These are phyloP conservation scores for Thera obeliscata DNA, from an alignment of 2,888 invertebrate genomes.

Conservation along the genomic window DNA sequence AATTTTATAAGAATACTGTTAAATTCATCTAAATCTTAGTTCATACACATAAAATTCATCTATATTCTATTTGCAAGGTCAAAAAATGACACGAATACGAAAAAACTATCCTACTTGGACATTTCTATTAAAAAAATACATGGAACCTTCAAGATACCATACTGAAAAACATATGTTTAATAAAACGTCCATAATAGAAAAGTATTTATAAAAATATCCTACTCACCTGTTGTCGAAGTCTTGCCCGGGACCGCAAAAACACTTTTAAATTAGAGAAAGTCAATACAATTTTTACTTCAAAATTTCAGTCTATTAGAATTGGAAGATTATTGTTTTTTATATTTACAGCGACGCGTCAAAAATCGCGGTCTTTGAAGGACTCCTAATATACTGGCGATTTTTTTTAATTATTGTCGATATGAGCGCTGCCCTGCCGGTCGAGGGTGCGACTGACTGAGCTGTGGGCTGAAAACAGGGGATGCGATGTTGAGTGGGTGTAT, in stretches of 20 bases:
- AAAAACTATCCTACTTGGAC: not conserved
- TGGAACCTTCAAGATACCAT: not conserved
- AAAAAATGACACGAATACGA: not conserved
- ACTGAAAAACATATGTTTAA: not conserved
- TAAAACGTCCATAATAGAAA: not conserved
- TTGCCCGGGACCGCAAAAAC: slow-evolving; percentile 49
- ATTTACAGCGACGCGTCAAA: slow-evolving; percentile 3
- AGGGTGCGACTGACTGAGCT: slow-evolving; percentile 72
- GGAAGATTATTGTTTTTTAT: slow-evolving; percentile 29
- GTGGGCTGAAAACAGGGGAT: slow-evolving; percentile 73
- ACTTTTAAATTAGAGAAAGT: slow-evolving; percentile 29
- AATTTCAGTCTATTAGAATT: slow-evolving; percentile 24
- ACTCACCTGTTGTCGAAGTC: slow-evolving; percentile 55
- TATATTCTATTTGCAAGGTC: not conserved
- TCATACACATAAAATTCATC: not conserved
- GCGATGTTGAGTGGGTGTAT: slow-evolving; percentile 69
- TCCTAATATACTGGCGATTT: slow-evolving; percentile 14
- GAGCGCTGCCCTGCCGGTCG: slow-evolving; percentile 50
- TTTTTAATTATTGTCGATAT: slow-evolving; percentile 30
- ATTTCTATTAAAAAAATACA: too few relatives aligned
- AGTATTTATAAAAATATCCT: not conserved
- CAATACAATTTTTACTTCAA: not conserved
- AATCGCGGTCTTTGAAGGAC: slow-evolving; percentile 1
- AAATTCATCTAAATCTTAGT: not conserved
- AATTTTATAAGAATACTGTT: too few relatives aligned